A percentile compares a stretch with the other conserved stretches of the same genome.
Evolutionary conservation across 2,113 vertebrate genomes (phyloP).

Genomic region (Pelodiscus sinensis): DNA sequence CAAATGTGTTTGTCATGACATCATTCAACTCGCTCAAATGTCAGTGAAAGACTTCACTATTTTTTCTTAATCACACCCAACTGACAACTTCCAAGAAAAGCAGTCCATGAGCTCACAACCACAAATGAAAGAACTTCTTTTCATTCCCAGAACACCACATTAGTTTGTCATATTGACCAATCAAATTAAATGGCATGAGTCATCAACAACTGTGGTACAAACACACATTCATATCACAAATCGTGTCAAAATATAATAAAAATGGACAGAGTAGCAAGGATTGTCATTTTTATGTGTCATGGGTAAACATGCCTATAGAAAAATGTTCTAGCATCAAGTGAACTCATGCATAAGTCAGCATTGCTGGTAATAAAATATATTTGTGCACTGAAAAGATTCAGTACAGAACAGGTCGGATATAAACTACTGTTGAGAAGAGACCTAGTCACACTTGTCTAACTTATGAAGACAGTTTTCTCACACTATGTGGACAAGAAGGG

Average conservation of each 20-base stretch:
- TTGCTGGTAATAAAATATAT: constrained; percentile 22
- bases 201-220: constrained; percentile 47
- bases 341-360: background rate
- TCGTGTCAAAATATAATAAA: constrained; percentile 56
- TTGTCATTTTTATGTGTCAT: constrained; percentile 41
- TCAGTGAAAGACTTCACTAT: constrained; percentile 7
- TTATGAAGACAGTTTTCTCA: background rate
- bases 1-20: constrained; percentile 38
- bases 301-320: background rate
- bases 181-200: constrained; percentile 50
- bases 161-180: constrained; percentile 47
- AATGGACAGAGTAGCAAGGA: constrained; percentile 32
- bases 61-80: constrained; percentile 33
- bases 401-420: background rate
- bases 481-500: background rate
- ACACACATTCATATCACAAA: constrained; percentile 27
- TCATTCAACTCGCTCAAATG: constrained; percentile 43
- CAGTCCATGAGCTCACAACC: constrained; percentile 15
- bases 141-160: constrained; percentile 40
- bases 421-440: background rate
- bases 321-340: background rate
- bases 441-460: background rate
- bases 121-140: constrained; percentile 42
- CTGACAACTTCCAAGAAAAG: constrained; percentile 33
- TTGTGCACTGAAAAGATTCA: background rate